Evolutionary conservation across 2,888 invertebrate species (phyloP).

Genomic region (Dinocampus coccinellae): DNA sequence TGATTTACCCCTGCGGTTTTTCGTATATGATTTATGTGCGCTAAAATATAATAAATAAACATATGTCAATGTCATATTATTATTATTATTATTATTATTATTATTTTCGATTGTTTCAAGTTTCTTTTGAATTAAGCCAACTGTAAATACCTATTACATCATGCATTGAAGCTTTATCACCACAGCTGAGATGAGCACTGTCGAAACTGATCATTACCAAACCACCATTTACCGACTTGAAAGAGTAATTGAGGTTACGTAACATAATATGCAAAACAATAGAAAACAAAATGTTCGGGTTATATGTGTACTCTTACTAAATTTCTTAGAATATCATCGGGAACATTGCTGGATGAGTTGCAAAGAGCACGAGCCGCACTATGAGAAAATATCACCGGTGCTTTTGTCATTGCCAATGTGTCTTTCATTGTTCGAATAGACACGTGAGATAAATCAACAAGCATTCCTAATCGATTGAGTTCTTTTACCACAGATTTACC

Average conservation of each 20-base stretch:
- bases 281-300: background rate
- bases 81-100: background rate
- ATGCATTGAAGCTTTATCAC: conserved; percentile 72
- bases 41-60: conserved; percentile 52
- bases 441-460: conserved; percentile 77
- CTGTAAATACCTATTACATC: conserved; percentile 74
- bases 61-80: conserved; percentile 2
- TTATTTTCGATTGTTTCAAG: too few species aligned
- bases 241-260: conserved; percentile 5
- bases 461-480: conserved; percentile 80
- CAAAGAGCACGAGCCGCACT: conserved; percentile 76
- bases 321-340: conserved; percentile 72
- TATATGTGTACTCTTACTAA: conserved; percentile 60
- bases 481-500: conserved; percentile 75
- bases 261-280: background rate
- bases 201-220: conserved; percentile 79
- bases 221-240: conserved; percentile 75
- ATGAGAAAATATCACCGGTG: conserved; percentile 78
- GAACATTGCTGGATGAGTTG: conserved; percentile 74
- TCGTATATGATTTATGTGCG: conserved; percentile 77
- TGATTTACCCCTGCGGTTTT: conserved; percentile 77
- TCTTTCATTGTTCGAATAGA: conserved; percentile 76
- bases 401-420: conserved; percentile 73
- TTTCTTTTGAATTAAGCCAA: background rate
- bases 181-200: conserved; percentile 74